Percentiles rank a stretch among this genome's conserved stretches.
Conservation (phyloP, 1,140 invertebrate species). For the Maconellicoccus hirsutus region DNA sequence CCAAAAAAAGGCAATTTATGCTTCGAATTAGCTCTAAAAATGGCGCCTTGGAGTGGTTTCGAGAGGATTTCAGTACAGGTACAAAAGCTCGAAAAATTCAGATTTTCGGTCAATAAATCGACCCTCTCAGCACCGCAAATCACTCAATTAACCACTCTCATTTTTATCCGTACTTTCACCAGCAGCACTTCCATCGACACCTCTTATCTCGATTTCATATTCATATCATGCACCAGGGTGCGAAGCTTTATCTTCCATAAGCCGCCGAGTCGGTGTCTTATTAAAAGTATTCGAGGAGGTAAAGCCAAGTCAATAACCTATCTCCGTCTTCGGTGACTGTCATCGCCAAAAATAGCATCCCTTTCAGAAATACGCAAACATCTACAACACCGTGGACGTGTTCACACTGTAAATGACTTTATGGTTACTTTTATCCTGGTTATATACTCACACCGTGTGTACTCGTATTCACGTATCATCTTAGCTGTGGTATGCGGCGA, state of each 20-base stretch:
- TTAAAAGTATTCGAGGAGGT: conserved; percentile 6
- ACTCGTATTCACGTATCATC: too few relatives aligned
- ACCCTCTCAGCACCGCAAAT: too few relatives aligned
- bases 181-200: too few relatives aligned
- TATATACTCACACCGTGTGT: neutral
- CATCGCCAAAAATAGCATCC: neutral
- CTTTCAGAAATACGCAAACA: neutral
- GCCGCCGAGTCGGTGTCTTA: neutral
- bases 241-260: neutral
- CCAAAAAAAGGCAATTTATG: too few relatives aligned
- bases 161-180: too few relatives aligned
- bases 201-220: neutral
- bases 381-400: neutral
- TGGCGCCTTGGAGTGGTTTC: too few relatives aligned
- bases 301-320: conserved; percentile 4
- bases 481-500: too few relatives aligned
- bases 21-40: too few relatives aligned
- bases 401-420: neutral
- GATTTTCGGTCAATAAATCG: too few relatives aligned
- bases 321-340: neutral
- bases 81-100: too few relatives aligned
- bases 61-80: too few relatives aligned
- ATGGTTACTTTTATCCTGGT: neutral
- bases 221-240: neutral
- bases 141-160: too few relatives aligned